A percentile compares a stretch with the other conserved stretches of the same genome.
Conservation (phyloP, 2,797 vertebrate species). For the Kryptopterus vitreolus region DNA sequence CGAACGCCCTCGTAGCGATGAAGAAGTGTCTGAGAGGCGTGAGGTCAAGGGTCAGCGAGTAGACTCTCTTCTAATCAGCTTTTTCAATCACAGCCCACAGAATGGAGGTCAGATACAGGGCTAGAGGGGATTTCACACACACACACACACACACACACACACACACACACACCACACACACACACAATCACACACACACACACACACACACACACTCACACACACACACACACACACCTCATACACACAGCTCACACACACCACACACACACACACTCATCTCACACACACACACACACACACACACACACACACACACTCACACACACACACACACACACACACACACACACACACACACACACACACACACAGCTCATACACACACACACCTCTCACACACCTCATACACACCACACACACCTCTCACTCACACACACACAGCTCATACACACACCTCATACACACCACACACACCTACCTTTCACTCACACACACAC, state of each 20-base stretch:
- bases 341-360: too few species aligned
- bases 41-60: constrained; percentile 39
- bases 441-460: constrained; percentile 15
- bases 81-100: constrained; percentile 36
- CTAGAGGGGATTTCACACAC: neutral
- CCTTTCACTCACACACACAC: neutral
- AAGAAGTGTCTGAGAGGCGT: constrained; percentile 10
- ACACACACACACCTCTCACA: constrained; percentile 14
- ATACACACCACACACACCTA: neutral
- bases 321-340: neutral
- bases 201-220: too few species aligned
- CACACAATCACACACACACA: neutral
- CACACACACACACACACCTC: too few species aligned
- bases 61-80: constrained; percentile 31
- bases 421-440: neutral
- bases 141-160: constrained; percentile 17
- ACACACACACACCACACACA: neutral
- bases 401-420: neutral
- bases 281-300: too few species aligned
- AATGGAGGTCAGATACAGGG: constrained; percentile 30
- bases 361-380: too few species aligned
- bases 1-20: neutral
- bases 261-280: too few species aligned
- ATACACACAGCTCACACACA: neutral
- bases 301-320: too few species aligned